Evolutionary conservation across 2,888 invertebrate genomes (phyloP).

Genomic region (Cremastinae sp.): DNA sequence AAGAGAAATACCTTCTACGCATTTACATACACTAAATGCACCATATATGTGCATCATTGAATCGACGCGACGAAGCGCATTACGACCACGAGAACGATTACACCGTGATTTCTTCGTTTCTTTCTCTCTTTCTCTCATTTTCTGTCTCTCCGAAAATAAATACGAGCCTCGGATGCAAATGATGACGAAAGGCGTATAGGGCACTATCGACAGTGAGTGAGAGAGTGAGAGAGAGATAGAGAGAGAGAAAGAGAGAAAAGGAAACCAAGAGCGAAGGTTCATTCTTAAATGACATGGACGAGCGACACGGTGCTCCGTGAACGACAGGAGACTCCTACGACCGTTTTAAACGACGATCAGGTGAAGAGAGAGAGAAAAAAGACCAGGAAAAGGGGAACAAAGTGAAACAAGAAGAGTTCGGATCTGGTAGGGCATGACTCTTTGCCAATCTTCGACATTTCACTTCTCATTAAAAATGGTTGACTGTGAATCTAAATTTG

Average conservation of each 20-base stretch:
- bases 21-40: conserved; percentile 24
- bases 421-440: conserved; percentile 22
- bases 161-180: conserved; percentile 64
- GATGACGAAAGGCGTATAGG: conserved; percentile 57
- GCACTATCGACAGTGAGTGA: conserved; percentile 32
- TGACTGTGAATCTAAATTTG: background rate
- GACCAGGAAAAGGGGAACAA: background rate
- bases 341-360: conserved; percentile 36
- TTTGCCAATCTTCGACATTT: conserved; percentile 32
- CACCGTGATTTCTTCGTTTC: conserved; percentile 39
- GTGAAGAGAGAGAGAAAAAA: conserved; percentile 7
- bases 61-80: conserved; percentile 54
- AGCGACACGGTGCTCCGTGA: conserved; percentile 33
- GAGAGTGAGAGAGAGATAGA: conserved; percentile 2
- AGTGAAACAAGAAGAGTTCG: conserved; percentile 27
- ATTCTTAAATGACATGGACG: conserved; percentile 45
- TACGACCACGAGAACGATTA: conserved; percentile 59
- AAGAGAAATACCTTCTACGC: conserved; percentile 26
- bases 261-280: conserved; percentile 28
- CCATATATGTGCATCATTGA: conserved; percentile 46
- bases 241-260: conserved; percentile 20
- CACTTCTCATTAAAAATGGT: conserved; percentile 37
- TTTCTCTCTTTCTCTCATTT: conserved; percentile 16
- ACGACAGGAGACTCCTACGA: conserved; percentile 61
- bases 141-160: background rate